These are phyloP conservation scores for Geotrupes spiniger DNA, from an alignment of 2,888 invertebrate species.

Conservation along the genomic window DNA sequence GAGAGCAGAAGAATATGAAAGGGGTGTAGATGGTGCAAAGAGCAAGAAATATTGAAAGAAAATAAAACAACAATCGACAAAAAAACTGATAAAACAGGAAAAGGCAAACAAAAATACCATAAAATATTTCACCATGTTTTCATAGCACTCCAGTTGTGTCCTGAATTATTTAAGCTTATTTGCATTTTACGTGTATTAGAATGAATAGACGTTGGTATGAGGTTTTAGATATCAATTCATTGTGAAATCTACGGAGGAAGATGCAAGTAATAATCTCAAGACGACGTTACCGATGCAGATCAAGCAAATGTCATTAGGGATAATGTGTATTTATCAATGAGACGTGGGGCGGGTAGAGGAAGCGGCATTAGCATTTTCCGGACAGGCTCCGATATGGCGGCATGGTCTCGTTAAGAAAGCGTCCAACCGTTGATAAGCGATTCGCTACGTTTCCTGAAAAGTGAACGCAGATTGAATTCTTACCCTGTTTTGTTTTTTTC, in stretches of 20 bases:
- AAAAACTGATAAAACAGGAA: no score
- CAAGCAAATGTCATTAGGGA: conserved; percentile 18
- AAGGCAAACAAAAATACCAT: no score
- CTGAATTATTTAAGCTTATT: no score
- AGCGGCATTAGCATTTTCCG: conserved; percentile 31
- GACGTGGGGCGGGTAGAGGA: conserved; percentile 16
- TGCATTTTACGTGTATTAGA: no score
- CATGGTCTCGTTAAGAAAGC: conserved; percentile 28
- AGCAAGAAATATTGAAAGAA: no score
- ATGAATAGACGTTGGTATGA: no score
- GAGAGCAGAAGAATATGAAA: no score
- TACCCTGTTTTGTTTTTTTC: conserved; percentile 5
- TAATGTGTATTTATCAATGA: conserved; percentile 20
- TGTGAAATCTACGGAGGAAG: background rate
- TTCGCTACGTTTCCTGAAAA: conserved; percentile 27
- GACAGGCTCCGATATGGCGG: conserved; percentile 24
- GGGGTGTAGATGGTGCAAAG: no score
- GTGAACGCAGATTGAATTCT: conserved; percentile 26
- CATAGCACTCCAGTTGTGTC: no score
- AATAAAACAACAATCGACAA: no score
- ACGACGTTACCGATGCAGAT: conserved; percentile 8
- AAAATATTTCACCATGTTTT: no score
- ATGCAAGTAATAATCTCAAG: conserved; percentile 8
- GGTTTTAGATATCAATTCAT: no score
- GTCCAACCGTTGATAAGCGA: conserved; percentile 31